Evolutionary conservation across 2,113 vertebrate genomes (phyloP).

Genomic region (Cairina moschata): DNA sequence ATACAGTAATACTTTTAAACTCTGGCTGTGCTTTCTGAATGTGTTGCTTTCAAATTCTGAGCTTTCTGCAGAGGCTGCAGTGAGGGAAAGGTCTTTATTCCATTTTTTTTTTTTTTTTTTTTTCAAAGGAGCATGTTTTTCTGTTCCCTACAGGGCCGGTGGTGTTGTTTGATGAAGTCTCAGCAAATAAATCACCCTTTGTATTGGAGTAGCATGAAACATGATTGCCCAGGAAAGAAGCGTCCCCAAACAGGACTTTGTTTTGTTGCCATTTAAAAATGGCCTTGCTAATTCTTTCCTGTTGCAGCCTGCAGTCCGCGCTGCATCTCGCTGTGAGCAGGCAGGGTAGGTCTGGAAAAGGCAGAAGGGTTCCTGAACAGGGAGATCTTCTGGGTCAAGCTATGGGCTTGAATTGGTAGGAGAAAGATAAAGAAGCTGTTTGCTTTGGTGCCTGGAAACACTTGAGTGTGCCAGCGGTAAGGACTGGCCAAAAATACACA

Average conservation of each 20-base stretch:
- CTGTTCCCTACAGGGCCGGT: neutral
- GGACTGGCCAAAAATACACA: neutral
- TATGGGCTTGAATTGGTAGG: neutral
- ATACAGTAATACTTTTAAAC: neutral
- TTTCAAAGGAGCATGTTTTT: neutral
- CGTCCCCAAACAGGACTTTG: neutral
- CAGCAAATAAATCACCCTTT: neutral
- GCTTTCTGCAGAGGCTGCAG: constrained; percentile 5
- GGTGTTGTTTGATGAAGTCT: neutral
- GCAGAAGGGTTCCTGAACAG: neutral
- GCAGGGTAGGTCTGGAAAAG: neutral
- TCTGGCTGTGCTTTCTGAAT: neutral
- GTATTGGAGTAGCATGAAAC: neutral
- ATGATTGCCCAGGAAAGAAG: neutral
- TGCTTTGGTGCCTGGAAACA: neutral
- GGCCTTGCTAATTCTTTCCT: neutral
- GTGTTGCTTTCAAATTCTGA: constrained; percentile 25
- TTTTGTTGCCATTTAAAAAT: neutral
- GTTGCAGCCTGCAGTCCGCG: neutral
- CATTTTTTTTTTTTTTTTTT: neutral
- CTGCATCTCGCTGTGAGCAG: neutral
- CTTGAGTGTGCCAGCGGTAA: neutral
- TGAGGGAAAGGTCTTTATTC: neutral
- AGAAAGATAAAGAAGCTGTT: neutral
- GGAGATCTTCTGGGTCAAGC: neutral